A percentile compares a stretch with the other conserved stretches of the same genome.
These are phyloP conservation scores for Sebastes flavidus DNA, from an alignment of 2,797 vertebrate genomes.

Conservation along the genomic window DNA sequence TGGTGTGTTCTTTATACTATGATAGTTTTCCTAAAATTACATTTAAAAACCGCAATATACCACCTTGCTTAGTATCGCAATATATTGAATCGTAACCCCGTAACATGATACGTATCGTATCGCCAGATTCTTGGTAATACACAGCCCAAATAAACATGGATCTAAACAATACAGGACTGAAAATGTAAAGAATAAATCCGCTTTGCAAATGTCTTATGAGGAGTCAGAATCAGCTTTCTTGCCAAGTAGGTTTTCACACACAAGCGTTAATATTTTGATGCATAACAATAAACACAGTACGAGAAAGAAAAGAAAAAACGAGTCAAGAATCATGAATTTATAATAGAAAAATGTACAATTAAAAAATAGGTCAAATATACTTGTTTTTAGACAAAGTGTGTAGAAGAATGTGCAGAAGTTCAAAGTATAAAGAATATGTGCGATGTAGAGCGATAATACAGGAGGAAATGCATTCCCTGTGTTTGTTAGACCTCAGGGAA, in stretches of 20 bases:
- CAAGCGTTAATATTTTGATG: not conserved
- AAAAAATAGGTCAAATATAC: not conserved
- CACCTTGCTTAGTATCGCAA: not conserved
- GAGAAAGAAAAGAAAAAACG: not conserved
- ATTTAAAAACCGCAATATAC: not conserved
- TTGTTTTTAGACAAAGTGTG: no score
- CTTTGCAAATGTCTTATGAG: no score
- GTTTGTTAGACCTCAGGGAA: not conserved
- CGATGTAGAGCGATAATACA: not conserved
- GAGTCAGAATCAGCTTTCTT: not conserved
- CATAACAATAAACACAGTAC: not conserved
- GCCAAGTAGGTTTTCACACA: not conserved
- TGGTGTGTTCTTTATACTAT: no score
- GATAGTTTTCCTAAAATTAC: no score
- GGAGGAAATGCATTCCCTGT: not conserved
- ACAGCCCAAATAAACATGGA: not conserved
- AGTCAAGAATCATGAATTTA: not conserved
- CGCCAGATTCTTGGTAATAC: no score
- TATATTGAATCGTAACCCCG: not conserved
- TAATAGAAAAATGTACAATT: not conserved
- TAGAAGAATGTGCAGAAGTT: no score
- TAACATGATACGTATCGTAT: not conserved
- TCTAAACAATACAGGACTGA: not conserved
- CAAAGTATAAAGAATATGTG: not conserved
- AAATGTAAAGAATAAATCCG: fast-evolving